A percentile compares a stretch with the other conserved stretches of the same genome.
Evolutionary conservation across 2,797 vertebrate genomes (phyloP).

Genomic region (Artibeus jamaicensis): DNA sequence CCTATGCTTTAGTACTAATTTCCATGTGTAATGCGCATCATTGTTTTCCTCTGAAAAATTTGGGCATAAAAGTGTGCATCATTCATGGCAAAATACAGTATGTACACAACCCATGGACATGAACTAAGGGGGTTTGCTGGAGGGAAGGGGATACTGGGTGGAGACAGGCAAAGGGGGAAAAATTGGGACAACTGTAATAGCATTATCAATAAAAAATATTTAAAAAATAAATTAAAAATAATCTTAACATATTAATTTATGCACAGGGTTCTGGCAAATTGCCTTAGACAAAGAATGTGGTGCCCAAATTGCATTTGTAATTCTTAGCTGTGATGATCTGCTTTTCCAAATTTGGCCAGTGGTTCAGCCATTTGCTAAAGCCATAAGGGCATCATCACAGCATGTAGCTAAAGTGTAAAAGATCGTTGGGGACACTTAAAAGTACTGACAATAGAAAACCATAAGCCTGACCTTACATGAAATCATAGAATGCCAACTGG

Average conservation of each 20-base stretch:
- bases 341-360: slow-evolving; percentile 21
- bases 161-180: no score
- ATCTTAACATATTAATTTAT: slow-evolving; percentile 17
- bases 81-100: no score
- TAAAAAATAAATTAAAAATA: neutral
- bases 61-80: no score
- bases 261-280: neutral
- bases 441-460: neutral
- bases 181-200: no score
- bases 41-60: no score
- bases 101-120: no score
- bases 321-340: neutral
- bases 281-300: slow-evolving; percentile 7
- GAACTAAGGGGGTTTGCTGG: no score
- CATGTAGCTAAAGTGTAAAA: neutral
- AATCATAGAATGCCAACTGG: neutral
- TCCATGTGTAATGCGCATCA: no score
- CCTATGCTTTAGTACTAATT: no score
- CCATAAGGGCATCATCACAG: neutral
- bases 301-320: neutral
- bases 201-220: no score
- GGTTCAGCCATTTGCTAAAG: neutral
- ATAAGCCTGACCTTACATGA: neutral
- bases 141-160: no score
- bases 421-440: neutral